phyloP scores from a whole-genome alignment of 1,140 invertebrate genomes.

The Aphis craccivora region DNA sequence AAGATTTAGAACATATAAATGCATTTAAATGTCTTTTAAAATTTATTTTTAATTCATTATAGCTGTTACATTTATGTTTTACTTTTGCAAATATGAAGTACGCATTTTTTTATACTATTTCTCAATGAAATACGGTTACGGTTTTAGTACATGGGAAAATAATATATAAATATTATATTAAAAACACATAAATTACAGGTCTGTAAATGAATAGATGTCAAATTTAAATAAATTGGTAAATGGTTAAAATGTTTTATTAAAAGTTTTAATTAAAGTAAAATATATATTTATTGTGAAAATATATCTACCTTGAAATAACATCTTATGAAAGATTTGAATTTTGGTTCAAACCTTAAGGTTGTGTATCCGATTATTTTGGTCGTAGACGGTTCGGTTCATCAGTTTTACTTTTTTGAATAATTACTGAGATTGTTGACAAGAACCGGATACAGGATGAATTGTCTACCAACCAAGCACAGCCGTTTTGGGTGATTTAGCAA shows the following conservation, averaged over 20 bases:
- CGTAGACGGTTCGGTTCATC: not conserved
- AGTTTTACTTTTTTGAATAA: not conserved
- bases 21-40: not conserved
- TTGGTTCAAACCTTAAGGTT: not conserved
- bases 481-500: conserved; percentile 55
- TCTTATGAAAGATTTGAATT: not conserved
- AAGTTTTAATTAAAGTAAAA: not conserved
- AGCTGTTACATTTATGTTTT: not conserved
- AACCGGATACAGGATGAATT: conserved; percentile 39
- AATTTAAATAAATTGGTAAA: not conserved
- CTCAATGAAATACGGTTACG: not conserved
- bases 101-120: not conserved
- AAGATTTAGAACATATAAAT: not conserved
- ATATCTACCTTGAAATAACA: not conserved
- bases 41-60: not conserved
- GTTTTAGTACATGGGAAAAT: not conserved
- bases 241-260: not conserved
- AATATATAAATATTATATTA: too few species aligned
- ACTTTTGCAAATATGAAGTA: not conserved
- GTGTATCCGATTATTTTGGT: not conserved
- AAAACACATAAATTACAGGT: not conserved
- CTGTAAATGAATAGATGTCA: not conserved
- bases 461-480: conserved; percentile 9
- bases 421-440: conserved; percentile 1
- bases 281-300: not conserved